A percentile compares a stretch with the other conserved stretches of the same genome.
Evolutionary conservation across 2,888 invertebrate species (phyloP).

Genomic region (Hermodice carunculata): DNA sequence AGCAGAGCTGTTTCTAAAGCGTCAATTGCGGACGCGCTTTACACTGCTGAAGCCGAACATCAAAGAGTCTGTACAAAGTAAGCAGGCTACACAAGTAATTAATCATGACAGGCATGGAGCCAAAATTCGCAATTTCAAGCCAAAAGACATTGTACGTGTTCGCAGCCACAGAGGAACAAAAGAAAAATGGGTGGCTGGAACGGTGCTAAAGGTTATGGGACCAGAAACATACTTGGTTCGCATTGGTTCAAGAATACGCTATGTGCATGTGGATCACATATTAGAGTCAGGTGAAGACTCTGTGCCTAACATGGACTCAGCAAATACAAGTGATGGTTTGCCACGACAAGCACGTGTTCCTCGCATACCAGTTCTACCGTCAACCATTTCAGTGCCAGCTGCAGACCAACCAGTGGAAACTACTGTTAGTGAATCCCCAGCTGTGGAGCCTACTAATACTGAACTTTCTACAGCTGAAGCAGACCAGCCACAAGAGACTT

Average conservation of each 20-base stretch:
- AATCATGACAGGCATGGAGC: background rate
- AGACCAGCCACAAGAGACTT: too few relatives aligned
- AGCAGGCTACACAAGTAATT: background rate
- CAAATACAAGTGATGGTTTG: too few relatives aligned
- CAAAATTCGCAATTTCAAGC: background rate
- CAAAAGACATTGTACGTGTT: background rate
- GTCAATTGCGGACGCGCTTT: background rate
- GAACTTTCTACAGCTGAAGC: too few relatives aligned
- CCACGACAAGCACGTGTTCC: too few relatives aligned
- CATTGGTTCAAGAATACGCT: background rate
- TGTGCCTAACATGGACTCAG: too few relatives aligned
- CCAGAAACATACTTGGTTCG: slow-evolving; percentile 7
- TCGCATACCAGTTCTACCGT: too few relatives aligned
- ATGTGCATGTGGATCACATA: slow-evolving; percentile 13
- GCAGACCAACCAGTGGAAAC: too few relatives aligned
- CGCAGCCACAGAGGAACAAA: background rate
- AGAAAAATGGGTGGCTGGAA: background rate
- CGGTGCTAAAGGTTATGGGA: background rate
- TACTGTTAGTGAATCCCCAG: too few relatives aligned
- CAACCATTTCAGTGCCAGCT: too few relatives aligned
- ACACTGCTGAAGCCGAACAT: background rate
- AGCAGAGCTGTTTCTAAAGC: slow-evolving; percentile 8
- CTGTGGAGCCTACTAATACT: too few relatives aligned
- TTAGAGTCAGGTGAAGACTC: too few relatives aligned
- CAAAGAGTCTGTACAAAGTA: background rate